Evolutionary conservation across 2,888 invertebrate genomes (phyloP).

Genomic region (Chloroclystis v-ata): DNA sequence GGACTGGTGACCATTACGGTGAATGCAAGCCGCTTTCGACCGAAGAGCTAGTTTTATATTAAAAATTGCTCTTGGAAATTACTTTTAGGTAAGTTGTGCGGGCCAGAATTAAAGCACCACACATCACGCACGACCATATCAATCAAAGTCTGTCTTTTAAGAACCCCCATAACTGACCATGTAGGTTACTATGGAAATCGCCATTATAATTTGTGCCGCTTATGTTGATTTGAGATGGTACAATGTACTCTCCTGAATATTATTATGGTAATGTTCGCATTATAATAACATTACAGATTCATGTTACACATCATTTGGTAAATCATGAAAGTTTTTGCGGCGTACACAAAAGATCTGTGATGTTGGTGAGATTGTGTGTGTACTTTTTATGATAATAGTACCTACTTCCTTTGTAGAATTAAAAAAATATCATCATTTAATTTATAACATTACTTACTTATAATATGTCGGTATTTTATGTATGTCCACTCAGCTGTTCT

Average conservation of each 20-base stretch:
- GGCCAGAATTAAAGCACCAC: too few species aligned
- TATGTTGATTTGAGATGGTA: slow-evolving; percentile 23
- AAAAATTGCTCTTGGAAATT: too few species aligned
- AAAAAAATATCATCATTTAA: too few species aligned
- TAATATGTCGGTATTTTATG: too few species aligned
- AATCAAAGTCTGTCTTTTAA: slow-evolving; percentile 1
- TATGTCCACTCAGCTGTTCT: too few species aligned
- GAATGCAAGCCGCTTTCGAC: too few species aligned
- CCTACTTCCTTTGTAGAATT: too few species aligned
- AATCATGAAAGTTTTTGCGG: slow-evolving; percentile 11
- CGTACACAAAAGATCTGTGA: background rate
- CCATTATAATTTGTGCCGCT: slow-evolving; percentile 22
- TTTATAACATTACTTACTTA: too few species aligned
- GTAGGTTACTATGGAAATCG: slow-evolving; percentile 17
- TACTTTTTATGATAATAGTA: too few species aligned
- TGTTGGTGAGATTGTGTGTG: background rate
- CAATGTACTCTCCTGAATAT: slow-evolving; percentile 17
- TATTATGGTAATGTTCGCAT: slow-evolving; percentile 31
- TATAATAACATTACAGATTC: slow-evolving; percentile 55
- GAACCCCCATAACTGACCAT: background rate
- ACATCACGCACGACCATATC: background rate
- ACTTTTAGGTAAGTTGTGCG: too few species aligned
- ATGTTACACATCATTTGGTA: slow-evolving; percentile 39
- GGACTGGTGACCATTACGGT: too few species aligned
- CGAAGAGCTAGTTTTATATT: too few species aligned